Evolutionary conservation across 2,797 vertebrate genomes (phyloP).

Genomic region (Argyrosomus regius): DNA sequence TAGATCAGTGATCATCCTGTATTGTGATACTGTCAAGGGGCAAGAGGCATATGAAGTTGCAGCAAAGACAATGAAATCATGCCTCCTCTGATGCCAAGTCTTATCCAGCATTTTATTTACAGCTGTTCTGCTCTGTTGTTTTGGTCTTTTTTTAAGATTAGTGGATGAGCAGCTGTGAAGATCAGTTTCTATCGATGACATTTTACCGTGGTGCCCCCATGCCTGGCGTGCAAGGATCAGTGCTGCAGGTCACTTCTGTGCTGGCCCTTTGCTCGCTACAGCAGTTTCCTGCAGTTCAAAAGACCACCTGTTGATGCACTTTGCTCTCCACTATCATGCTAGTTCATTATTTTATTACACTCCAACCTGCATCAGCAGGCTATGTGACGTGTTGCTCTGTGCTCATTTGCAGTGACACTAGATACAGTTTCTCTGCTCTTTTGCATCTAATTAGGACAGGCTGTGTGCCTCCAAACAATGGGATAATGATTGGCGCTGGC

Average conservation of each 20-base stretch:
- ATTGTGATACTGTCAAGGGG: conserved; percentile 18
- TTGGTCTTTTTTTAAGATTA: conserved; percentile 21
- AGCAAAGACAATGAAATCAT: conserved; percentile 25
- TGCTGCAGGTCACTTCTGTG: conserved; percentile 36
- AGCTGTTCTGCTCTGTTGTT: conserved; percentile 11
- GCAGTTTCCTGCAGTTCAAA: conserved; percentile 48
- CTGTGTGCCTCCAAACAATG: conserved; percentile 80
- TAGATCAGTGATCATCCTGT: conserved; percentile 32
- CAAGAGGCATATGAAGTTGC: background rate
- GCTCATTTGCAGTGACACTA: conserved; percentile 69
- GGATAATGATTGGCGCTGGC: conserved; percentile 78
- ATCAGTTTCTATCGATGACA: conserved; percentile 58
- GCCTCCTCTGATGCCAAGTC: conserved; percentile 33
- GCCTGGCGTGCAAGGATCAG: conserved; percentile 52
- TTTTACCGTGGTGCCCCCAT: conserved; percentile 57
- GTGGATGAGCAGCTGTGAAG: conserved; percentile 39
- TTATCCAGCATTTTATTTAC: conserved; percentile 41
- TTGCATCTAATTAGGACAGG: conserved; percentile 82
- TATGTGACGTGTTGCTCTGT: conserved; percentile 58
- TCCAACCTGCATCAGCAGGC: conserved; percentile 66
- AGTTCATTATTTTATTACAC: conserved; percentile 80
- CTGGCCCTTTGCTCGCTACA: conserved; percentile 48
- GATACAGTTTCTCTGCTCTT: conserved; percentile 70
- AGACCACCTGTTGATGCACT: conserved; percentile 55
- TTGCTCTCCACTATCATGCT: conserved; percentile 56